Evolutionary conservation across 37 sponge, comb jelly and placozoan species (phyloP).

Genomic region (Eunapius fragilis): DNA sequence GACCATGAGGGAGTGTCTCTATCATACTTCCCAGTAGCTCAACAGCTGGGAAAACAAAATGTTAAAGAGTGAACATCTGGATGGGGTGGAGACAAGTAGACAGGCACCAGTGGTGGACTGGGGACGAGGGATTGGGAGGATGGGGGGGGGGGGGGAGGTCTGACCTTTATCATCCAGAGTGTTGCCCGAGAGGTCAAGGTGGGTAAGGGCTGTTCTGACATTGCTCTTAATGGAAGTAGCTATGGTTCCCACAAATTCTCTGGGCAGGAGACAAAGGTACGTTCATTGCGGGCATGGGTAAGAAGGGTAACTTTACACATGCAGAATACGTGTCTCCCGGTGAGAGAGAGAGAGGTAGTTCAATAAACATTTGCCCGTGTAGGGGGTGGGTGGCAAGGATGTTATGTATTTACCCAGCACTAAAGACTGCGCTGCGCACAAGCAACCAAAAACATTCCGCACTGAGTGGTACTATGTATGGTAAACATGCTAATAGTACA

Average conservation of each 20-base stretch:
- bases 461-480: too few relatives aligned
- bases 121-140: background rate
- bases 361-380: background rate
- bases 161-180: slow-evolving; percentile 71
- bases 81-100: background rate
- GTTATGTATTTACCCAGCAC: too few relatives aligned
- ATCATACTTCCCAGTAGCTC: slow-evolving; percentile 57
- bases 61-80: background rate
- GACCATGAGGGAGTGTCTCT: slow-evolving; percentile 64
- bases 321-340: too few relatives aligned
- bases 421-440: too few relatives aligned
- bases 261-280: slow-evolving; percentile 15
- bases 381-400: too few relatives aligned
- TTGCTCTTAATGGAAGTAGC: slow-evolving; percentile 44
- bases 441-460: too few relatives aligned
- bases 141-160: background rate
- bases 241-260: background rate
- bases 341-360: too few relatives aligned
- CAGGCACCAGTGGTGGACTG: background rate
- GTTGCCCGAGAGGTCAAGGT: slow-evolving; percentile 76
- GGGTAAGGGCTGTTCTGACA: slow-evolving; percentile 37
- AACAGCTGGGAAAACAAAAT: slow-evolving; percentile 23
- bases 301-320: background rate
- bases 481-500: too few relatives aligned
- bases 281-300: slow-evolving; percentile 28